These are phyloP conservation scores for Zaprionus inermis DNA, from an alignment of 1,140 invertebrate genomes.

Conservation along the genomic window DNA sequence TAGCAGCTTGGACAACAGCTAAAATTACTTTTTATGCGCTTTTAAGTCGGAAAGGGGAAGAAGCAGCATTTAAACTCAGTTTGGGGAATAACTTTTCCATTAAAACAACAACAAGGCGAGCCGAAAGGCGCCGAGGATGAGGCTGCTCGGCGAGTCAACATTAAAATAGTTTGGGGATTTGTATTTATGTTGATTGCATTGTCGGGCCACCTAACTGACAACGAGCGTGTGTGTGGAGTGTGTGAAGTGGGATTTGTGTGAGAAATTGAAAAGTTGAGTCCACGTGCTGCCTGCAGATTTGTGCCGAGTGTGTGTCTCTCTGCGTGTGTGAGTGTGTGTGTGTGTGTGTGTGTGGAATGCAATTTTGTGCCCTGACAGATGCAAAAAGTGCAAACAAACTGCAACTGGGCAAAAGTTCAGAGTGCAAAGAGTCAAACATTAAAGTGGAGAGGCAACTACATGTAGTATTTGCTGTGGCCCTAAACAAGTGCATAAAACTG, in stretches of 20 bases:
- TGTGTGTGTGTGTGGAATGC: constrained; percentile 53
- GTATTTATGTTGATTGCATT: constrained; percentile 83
- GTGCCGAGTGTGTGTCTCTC: constrained; percentile 4
- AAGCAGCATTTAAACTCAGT: constrained; percentile 14
- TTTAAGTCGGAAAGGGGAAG: constrained; percentile 47
- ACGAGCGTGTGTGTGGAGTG: constrained; percentile 24
- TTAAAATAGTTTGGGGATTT: constrained; percentile 82
- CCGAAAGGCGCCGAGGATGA: constrained; percentile 27
- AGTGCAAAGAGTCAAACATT: constrained; percentile 49
- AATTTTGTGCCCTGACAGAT: constrained; percentile 61
- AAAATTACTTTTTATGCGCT: constrained; percentile 71
- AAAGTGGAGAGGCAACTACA: constrained; percentile 4
- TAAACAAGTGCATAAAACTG: constrained; percentile 26
- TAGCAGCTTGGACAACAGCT: constrained; percentile 61
- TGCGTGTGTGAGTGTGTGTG: constrained; percentile 32
- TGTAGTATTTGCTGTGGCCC: neutral
- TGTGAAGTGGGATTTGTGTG: constrained; percentile 52
- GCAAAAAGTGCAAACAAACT: constrained; percentile 28
- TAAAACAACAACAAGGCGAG: constrained; percentile 53
- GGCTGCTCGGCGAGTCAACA: constrained; percentile 62
- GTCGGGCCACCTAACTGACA: constrained; percentile 61
- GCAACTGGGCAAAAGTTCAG: constrained; percentile 50
- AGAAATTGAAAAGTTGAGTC: constrained; percentile 74
- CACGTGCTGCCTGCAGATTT: constrained; percentile 57
- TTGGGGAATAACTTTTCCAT: constrained; percentile 65